phyloP scores from a whole-genome alignment of 64 coral and sea anemone genomes.

The Cladopsammia gracilis region DNA sequence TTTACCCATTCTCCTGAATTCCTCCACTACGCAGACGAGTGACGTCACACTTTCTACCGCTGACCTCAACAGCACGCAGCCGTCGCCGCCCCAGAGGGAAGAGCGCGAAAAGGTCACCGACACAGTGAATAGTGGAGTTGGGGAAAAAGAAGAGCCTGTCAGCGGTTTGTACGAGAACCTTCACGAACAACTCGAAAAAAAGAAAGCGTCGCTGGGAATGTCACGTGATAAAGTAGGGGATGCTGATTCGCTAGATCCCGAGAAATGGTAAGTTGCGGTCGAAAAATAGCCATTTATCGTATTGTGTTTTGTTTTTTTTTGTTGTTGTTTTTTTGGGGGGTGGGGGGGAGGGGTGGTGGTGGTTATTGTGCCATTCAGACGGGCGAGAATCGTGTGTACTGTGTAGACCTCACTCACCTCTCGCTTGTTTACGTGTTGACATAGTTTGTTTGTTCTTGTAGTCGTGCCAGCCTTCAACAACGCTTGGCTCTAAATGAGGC shows the following conservation, averaged over 20 bases:
- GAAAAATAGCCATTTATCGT: not conserved
- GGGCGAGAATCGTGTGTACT: not conserved
- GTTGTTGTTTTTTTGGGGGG: no score
- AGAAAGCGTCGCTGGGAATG: slow-evolving; percentile 72
- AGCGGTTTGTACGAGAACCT: slow-evolving; percentile 63
- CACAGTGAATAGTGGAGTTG: slow-evolving; percentile 22
- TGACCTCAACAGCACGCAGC: slow-evolving; percentile 55
- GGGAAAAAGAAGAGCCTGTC: not conserved
- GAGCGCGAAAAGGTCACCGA: slow-evolving; percentile 34
- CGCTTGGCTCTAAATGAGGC: slow-evolving; percentile 82
- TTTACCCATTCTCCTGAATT: slow-evolving; percentile 61
- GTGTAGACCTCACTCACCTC: no score
- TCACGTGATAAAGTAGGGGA: slow-evolving; percentile 61
- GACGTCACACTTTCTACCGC: slow-evolving; percentile 61
- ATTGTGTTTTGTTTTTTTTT: no score
- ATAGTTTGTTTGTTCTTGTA: slow-evolving; percentile 24
- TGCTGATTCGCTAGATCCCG: slow-evolving; percentile 66
- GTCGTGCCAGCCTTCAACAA: slow-evolving; percentile 91
- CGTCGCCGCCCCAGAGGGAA: slow-evolving; percentile 71
- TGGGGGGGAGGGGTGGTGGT: no score
- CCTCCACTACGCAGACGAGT: slow-evolving; percentile 57
- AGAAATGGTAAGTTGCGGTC: slow-evolving; percentile 68
- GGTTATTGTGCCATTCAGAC: no score
- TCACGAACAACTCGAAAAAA: slow-evolving; percentile 81
- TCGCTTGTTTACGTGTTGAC: not conserved